Conservation (phyloP, 2,888 invertebrate genomes). For the Aproaerema taeniolella region DNA sequence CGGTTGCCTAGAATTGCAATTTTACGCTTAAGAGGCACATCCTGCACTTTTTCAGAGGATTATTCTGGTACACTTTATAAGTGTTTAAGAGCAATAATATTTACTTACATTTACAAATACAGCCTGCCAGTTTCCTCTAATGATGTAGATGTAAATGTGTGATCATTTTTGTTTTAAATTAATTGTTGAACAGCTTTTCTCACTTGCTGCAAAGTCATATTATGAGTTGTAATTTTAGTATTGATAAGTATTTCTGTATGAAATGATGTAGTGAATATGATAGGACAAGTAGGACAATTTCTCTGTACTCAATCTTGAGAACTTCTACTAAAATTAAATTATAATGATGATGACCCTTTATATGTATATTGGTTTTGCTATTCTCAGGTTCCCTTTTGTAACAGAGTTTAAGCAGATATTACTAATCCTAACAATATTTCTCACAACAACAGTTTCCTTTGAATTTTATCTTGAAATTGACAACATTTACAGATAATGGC, state of each 20-base stretch:
- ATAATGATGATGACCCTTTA: no score
- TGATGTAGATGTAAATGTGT: conserved; percentile 4
- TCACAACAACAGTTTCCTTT: no score
- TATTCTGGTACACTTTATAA: conserved; percentile 11
- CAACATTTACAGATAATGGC: no score
- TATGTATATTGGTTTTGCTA: conserved; percentile 13
- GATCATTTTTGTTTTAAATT: conserved; percentile 3
- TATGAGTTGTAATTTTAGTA: conserved; percentile 34
- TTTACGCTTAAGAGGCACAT: no score
- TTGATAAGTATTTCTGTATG: conserved; percentile 38
- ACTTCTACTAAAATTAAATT: conserved; percentile 25
- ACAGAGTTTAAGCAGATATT: no score
- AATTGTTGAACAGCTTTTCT: conserved; percentile 35
- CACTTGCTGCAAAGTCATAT: conserved; percentile 25
- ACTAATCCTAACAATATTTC: no score
- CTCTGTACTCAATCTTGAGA: conserved; percentile 33
- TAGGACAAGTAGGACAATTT: conserved; percentile 48
- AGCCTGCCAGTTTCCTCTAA: no score
- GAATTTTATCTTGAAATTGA: no score
- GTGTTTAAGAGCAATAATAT: conserved; percentile 8
- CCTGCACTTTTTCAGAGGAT: neutral
- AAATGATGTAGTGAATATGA: conserved; percentile 37
- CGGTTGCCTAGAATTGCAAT: neutral
- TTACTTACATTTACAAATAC: no score
- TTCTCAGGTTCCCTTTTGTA: conserved; percentile 12